Evolutionary conservation across 2,888 invertebrate genomes (phyloP), one percentile per base, ranked within the genome.

Genomic region (Lumbricus terrestris): DNA sequence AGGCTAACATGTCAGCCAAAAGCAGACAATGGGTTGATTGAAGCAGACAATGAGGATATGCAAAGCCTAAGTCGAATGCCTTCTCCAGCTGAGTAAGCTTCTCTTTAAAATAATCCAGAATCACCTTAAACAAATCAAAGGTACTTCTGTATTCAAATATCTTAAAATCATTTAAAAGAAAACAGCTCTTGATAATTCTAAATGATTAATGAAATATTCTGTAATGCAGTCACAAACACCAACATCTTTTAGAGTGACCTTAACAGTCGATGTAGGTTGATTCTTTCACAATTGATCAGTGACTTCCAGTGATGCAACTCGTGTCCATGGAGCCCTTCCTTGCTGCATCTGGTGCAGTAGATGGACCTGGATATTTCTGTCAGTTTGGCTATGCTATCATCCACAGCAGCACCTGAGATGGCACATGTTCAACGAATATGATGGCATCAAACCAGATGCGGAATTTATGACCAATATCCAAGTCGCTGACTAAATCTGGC

Each of bases 81-180:
- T 69, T 69, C 69, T 69, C n/a, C 69, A 69, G 69, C 0, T 16
- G 16, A 11, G 69, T n/a, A n/a, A 69, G n/a, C 69, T 69, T 69
- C 69, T n/a, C 69, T 69, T 69, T 69, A n/a, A 69, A 69, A 69
- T 69, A 69, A 69, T 69, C 69, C 69, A 69, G 69, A 69, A 69
- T n/a, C n/a, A n/a, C 13, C 69, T 69, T 1, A n/a, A 69, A 69
- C 29, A 69, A 69, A 69, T 69, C 1, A 69, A n/a, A 69, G 69
- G 29, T 8, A 69, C 69, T 69, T 69, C 29, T 69, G n/a, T 69
- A 69, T 69, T 69, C 29, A 69, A 69, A 69, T 47, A 20, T n/a
- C 69, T n/a, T n/a, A 69, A n/a, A 69, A 29, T n/a, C 69, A 69
- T n/a, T n/a, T n/a, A 69, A 69, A n/a, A 8, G n/a, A 8, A 3